Conservation (phyloP, 2,888 invertebrate species). For the Parapristionchus giblindavisi region DNA sequence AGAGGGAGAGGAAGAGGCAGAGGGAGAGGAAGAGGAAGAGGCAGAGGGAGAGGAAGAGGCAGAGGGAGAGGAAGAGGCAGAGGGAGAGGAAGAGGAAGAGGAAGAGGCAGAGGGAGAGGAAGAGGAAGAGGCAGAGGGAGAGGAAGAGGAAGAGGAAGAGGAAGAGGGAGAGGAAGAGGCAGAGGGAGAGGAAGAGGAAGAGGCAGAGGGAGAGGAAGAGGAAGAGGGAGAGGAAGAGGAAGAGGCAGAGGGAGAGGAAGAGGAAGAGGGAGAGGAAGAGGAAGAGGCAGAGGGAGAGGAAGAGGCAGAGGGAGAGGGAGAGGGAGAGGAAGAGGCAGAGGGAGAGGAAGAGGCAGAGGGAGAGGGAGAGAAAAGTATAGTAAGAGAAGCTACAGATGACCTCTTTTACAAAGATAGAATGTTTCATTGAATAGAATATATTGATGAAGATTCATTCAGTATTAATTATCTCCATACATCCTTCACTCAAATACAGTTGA, state of each 20-base stretch:
- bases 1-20: neutral
- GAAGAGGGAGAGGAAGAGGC: slow-evolving; percentile 1
- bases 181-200: neutral
- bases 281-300: neutral
- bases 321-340: neutral
- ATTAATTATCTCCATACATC: too few species aligned
- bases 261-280: neutral
- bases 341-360: neutral
- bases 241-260: neutral
- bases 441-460: slow-evolving; percentile 2
- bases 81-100: neutral
- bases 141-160: slow-evolving; percentile 12
- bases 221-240: neutral
- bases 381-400: too few species aligned
- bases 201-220: neutral
- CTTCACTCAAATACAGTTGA: too few species aligned
- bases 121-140: neutral
- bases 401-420: slow-evolving; percentile 10
- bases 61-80: neutral
- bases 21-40: neutral
- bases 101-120: neutral
- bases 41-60: neutral
- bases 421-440: slow-evolving; percentile 12
- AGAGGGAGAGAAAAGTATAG: slow-evolving; percentile 11
- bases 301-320: neutral